These are phyloP conservation scores for Varroa destructor DNA, from an alignment of 1,140 invertebrate species.

Conservation along the genomic window DNA sequence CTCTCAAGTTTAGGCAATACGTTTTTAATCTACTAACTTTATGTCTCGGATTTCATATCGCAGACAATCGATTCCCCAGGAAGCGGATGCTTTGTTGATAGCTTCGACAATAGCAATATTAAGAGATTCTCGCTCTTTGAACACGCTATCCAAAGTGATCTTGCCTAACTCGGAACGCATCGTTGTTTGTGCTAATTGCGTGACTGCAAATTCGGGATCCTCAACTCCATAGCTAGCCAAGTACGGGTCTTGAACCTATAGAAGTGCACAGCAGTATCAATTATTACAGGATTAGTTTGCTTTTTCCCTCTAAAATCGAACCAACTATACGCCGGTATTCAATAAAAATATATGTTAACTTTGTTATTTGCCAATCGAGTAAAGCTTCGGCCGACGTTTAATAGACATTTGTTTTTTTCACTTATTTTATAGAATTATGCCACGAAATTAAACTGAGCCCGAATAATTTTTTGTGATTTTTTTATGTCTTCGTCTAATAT, in stretches of 20 bases:
- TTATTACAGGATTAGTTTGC: too few relatives aligned
- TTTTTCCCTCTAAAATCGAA: too few relatives aligned
- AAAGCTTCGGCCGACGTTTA: too few relatives aligned
- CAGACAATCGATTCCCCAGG: constrained; percentile 94
- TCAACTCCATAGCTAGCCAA: constrained; percentile 95
- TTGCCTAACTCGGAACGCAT: constrained; percentile 97
- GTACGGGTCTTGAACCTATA: constrained; percentile 57
- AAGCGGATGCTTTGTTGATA: constrained; percentile 93
- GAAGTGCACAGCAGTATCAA: neutral
- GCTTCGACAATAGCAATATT: constrained; percentile 89
- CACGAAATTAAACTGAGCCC: too few relatives aligned
- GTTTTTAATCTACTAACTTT: neutral
- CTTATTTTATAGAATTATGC: too few relatives aligned
- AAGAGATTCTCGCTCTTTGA: constrained; percentile 84
- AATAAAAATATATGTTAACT: too few relatives aligned
- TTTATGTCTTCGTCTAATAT: too few relatives aligned
- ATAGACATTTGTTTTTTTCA: too few relatives aligned
- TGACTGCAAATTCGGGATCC: constrained; percentile 98
- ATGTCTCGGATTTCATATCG: constrained; percentile 92
- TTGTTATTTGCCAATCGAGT: too few relatives aligned
- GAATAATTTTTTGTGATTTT: too few relatives aligned
- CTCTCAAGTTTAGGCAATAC: too few relatives aligned
- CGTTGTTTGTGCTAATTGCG: constrained; percentile 94
- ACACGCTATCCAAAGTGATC: constrained; percentile 93
- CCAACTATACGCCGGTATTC: too few relatives aligned